These are phyloP conservation scores for Anomalospiza imberbis DNA, from an alignment of 2,797 vertebrate genomes.

Conservation along the genomic window DNA sequence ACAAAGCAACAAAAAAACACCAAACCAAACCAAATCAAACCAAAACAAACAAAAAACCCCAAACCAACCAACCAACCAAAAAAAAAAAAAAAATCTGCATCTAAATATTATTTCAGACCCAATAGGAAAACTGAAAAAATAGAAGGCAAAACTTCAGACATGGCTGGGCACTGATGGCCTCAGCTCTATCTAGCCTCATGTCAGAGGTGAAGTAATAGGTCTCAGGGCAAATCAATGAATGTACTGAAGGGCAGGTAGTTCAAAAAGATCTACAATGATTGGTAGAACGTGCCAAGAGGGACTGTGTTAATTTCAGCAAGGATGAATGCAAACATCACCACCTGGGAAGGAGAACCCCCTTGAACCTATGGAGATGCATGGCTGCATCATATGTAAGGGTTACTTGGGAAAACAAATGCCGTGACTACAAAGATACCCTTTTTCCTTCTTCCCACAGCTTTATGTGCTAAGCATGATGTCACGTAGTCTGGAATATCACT, in stretches of 20 bases:
- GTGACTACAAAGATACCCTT: not conserved
- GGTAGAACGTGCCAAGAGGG: not conserved
- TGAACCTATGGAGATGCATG: not conserved
- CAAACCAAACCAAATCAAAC: not conserved
- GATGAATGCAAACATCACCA: not conserved
- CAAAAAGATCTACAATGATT: not conserved
- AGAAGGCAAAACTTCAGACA: not conserved
- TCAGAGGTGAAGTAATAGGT: not conserved
- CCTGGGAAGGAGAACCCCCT: not conserved
- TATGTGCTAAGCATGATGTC: not conserved
- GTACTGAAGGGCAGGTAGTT: not conserved
- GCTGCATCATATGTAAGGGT: not conserved
- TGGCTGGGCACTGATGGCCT: not conserved
- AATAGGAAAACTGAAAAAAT: not conserved
- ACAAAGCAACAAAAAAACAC: no score
- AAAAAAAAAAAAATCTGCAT: not conserved
- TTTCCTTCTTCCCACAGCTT: not conserved
- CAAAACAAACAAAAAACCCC: no score
- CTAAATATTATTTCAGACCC: not conserved
- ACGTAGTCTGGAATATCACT: no score
- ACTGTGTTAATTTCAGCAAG: not conserved
- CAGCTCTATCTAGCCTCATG: not conserved
- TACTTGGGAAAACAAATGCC: not conserved
- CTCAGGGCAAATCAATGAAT: not conserved
- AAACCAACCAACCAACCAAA: not conserved